Evolutionary conservation across 1,140 invertebrate species (phyloP), one percentile per base, ranked within the genome.

Genomic region (Akabosia matsudoensis): DNA sequence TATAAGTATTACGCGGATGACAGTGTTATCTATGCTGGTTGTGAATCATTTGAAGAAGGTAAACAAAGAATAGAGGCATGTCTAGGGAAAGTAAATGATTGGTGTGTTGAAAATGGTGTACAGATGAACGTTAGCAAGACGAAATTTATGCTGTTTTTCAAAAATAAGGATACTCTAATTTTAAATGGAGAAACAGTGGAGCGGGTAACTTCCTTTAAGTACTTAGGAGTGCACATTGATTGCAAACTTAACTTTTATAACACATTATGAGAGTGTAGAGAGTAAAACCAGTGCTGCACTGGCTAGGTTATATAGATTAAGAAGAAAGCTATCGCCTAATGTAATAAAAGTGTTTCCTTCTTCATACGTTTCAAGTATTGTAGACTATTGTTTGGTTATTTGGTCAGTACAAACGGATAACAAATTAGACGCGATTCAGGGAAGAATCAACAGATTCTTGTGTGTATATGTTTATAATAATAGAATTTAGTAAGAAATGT

Each of bases 1-100:
- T 67, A 74, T 34, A 61, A n/a, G 16, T 24, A 80, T 1, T 83
- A 80, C 61, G 83, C 82, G 14, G 83, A 83, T 52, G 81, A 84
- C 71, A 82, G 80, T 14, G 82, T 80, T 3, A 34, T 82, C 10
- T 26, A 7, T 74, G 14, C 3, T 4, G 1, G 22, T 10, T 30
- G 26, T 24, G 56, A 7, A 7, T 3, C 2, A 2, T 7, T 28
- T n/a, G 33, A 74, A 18, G 73, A 28, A n/a, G 26, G 13, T 30
- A 18, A 1, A 18, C 16, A 28, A 3, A 74, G 16, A 7, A 2
- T 74, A 24, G 10, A 54, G 22, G 16, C 52, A 3, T 3, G 51
- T 30, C 18, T 74, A 10, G 31, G 33, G 10, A 24, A 3, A 3
- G 2, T 74, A 74, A 26, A 26, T 24, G 4, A 56, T 1, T 74